Base-by-base conservation (phyloP, 2,797 vertebrate genomes). In the Poecilia picta region DNA sequence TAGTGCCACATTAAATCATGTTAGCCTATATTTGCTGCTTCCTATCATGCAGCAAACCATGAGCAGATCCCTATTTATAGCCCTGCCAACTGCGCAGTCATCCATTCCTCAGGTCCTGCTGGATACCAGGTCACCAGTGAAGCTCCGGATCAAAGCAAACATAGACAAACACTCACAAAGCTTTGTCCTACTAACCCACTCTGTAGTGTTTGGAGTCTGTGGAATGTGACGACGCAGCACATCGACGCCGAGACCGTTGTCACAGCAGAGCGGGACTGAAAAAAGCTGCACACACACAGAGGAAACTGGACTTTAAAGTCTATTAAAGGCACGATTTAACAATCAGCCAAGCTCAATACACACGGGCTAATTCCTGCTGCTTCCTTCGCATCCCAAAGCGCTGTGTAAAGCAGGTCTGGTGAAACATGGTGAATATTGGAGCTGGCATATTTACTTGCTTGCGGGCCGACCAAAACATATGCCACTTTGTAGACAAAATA, bases 151-250 rank as follows among this genome's bases (percentile, higher is more conserved):
- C 73, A 87, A 91, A 92, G 85, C 85, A 89, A 85, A 80, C 77
- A 79, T 84, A 89, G 87, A 91, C 87, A 86, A 82, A 87, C 79
- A 86, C 83, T 82, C 76, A 76, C 76, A 57, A 39, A 80, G 71
- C 70, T 73, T 77, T 92, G 93, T 91, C 90, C 94, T 77, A 93
- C 89, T 95, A 93, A 95, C 93, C 93, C 81, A 93, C 84, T 93
- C 81, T 89, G 83, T 23, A 72, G 79, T 68, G 76, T 75, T 76
- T 74, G 74, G 70, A 79, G 82, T 76, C 87, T 83, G 79, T 87
- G 85, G 89, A 93, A 93, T 85, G 87, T 83, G 86, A 76, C 64
- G 41, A 79, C 83, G 3, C 81, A 87, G 89, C 87, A 90, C 80
- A 92, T 87, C 78, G 8, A 71, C 74, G 77, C 71, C 0, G 76